phyloP scores from a whole-genome alignment of 2,888 invertebrate genomes.

The Urechis unicinctus region DNA sequence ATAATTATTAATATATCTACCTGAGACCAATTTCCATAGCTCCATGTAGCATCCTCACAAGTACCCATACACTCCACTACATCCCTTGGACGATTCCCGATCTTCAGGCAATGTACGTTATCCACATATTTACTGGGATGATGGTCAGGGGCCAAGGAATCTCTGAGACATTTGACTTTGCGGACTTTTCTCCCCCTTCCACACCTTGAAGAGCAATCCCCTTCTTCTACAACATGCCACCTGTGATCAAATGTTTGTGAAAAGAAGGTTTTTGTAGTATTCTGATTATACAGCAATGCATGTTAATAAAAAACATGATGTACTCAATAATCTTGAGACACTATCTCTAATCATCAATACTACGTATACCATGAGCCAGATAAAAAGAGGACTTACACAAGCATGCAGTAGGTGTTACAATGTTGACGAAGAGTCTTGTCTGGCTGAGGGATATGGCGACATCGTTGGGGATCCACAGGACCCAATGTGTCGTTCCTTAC shows the following conservation, averaged over 20 bases:
- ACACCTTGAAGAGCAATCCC: slow-evolving; percentile 67
- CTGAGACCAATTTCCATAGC: no score
- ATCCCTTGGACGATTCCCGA: no score
- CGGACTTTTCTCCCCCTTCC: slow-evolving; percentile 62
- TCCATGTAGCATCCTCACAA: no score
- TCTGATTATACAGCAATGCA: neutral
- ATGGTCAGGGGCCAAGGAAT: slow-evolving; percentile 21
- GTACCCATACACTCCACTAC: no score
- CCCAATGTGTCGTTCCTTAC: neutral
- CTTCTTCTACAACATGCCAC: slow-evolving; percentile 58
- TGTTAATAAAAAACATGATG: no score
- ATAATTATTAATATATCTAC: no score
- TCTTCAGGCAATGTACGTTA: no score
- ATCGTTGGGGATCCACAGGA: neutral
- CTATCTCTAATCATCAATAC: no score
- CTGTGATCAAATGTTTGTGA: slow-evolving; percentile 39
- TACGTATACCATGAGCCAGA: neutral
- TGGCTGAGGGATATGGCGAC: neutral
- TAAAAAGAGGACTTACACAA: neutral
- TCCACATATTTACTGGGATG: no score
- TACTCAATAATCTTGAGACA: no score
- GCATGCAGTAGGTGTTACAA: slow-evolving; percentile 1
- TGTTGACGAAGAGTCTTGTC: neutral
- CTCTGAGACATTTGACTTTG: slow-evolving; percentile 59
- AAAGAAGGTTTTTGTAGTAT: neutral